Evolutionary conservation across 2,113 vertebrate genomes (phyloP).

Genomic region (Alligator mississippiensis): DNA sequence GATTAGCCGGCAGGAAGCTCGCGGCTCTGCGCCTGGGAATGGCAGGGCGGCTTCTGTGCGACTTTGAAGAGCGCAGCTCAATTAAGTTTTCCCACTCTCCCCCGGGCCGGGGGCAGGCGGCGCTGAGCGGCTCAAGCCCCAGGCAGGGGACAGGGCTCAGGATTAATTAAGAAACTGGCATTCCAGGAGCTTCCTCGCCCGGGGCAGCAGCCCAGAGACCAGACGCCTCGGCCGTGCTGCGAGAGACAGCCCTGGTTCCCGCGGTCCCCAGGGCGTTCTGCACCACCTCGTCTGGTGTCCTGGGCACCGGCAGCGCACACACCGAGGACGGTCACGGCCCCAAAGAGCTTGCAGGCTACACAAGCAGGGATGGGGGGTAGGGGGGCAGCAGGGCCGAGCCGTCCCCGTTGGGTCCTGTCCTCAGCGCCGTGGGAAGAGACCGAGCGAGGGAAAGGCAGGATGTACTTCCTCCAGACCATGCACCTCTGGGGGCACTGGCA

Average conservation of each 20-base stretch:
- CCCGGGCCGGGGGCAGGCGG: background rate
- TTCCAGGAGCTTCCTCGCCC: background rate
- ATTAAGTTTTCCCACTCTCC: constrained; percentile 64
- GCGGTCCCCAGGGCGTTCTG: background rate
- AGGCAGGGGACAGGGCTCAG: constrained; percentile 29
- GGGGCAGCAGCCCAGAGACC: background rate
- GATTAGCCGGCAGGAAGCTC: constrained; percentile 52
- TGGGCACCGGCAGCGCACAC: too few species aligned
- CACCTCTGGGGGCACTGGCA: too few species aligned
- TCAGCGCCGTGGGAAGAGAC: too few species aligned
- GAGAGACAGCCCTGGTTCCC: background rate
- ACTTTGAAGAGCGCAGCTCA: constrained; percentile 12
- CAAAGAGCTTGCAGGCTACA: too few species aligned
- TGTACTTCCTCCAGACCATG: background rate
- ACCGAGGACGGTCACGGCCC: too few species aligned
- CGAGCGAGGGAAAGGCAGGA: background rate
- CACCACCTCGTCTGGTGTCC: background rate
- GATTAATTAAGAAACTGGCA: constrained; percentile 57
- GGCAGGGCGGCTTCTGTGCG: background rate
- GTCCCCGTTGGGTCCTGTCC: too few species aligned
- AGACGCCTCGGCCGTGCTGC: background rate
- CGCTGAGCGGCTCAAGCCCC: background rate
- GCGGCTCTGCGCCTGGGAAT: background rate
- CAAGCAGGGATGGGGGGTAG: too few species aligned
- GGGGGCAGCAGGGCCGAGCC: too few species aligned